phyloP scores from a whole-genome alignment of 2,888 invertebrate genomes.

The Coronaproctus castanopsis region DNA sequence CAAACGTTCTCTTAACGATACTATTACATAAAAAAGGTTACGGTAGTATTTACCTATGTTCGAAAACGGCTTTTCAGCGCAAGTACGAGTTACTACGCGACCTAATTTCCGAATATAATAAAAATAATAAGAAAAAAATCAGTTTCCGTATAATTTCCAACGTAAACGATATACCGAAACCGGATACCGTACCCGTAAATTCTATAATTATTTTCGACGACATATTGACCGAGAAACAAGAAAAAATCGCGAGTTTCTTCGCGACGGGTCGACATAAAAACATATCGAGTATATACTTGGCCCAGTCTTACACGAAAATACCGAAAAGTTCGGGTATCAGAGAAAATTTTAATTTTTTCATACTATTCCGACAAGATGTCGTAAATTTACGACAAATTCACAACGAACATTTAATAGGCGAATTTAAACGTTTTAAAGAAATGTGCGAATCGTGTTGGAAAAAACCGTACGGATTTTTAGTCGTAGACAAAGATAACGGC shows the following conservation, averaged over 20 bases:
- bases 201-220: constrained; percentile 27
- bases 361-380: constrained; percentile 25
- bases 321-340: constrained; percentile 25
- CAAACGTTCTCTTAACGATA: constrained; percentile 24
- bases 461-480: constrained; percentile 13
- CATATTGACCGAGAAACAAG: constrained; percentile 23
- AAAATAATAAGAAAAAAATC: constrained; percentile 4
- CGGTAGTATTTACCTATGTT: constrained; percentile 25
- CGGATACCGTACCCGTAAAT: constrained; percentile 20
- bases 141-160: constrained; percentile 17
- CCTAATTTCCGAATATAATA: constrained; percentile 13
- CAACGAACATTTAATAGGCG: constrained; percentile 14
- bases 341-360: constrained; percentile 25
- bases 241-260: constrained; percentile 23
- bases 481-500: constrained; percentile 5
- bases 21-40: constrained; percentile 24
- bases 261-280: constrained; percentile 24
- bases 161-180: constrained; percentile 13
- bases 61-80: constrained; percentile 22
- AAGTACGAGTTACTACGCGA: constrained; percentile 22
- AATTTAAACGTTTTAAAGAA: constrained; percentile 18
- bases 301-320: constrained; percentile 24
- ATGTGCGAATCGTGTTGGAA: constrained; percentile 24
- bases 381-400: constrained; percentile 23
- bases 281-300: constrained; percentile 25